phyloP scores from a whole-genome alignment of 92 coral and sea anemone species.

The Meandrina meandrites region DNA sequence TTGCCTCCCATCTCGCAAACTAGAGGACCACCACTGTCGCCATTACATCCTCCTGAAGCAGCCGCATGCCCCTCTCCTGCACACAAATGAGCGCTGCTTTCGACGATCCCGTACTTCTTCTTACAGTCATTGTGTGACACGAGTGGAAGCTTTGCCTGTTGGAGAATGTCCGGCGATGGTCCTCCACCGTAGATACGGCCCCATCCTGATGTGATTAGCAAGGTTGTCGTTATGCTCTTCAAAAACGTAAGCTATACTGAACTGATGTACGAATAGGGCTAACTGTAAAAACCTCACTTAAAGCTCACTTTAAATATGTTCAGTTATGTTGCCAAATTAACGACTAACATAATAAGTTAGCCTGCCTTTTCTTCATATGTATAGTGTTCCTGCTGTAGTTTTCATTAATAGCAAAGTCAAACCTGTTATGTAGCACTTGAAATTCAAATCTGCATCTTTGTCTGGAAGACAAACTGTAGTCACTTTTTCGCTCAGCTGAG shows the following conservation, averaged over 20 bases:
- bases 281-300: no score
- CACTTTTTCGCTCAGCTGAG: slow-evolving; percentile 65
- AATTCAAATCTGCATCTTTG: slow-evolving; percentile 48
- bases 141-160: slow-evolving; percentile 67
- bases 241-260: no score
- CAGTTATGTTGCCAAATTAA: no score
- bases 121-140: slow-evolving; percentile 63
- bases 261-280: no score
- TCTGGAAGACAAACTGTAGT: slow-evolving; percentile 73
- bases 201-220: slow-evolving; percentile 58
- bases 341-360: no score
- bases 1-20: slow-evolving; percentile 70
- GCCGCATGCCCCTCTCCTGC: slow-evolving; percentile 62
- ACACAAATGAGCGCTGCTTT: slow-evolving; percentile 63
- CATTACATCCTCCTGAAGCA: slow-evolving; percentile 75
- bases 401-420: not conserved
- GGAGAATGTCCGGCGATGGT: slow-evolving; percentile 57
- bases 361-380: no score
- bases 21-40: slow-evolving; percentile 80
- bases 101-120: slow-evolving; percentile 52
- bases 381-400: not conserved
- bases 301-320: no score
- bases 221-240: not conserved
- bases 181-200: slow-evolving; percentile 64
- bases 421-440: slow-evolving; percentile 85